These are phyloP conservation scores for Cheilosia urbana DNA, from an alignment of 2,888 invertebrate genomes.

Conservation along the genomic window DNA sequence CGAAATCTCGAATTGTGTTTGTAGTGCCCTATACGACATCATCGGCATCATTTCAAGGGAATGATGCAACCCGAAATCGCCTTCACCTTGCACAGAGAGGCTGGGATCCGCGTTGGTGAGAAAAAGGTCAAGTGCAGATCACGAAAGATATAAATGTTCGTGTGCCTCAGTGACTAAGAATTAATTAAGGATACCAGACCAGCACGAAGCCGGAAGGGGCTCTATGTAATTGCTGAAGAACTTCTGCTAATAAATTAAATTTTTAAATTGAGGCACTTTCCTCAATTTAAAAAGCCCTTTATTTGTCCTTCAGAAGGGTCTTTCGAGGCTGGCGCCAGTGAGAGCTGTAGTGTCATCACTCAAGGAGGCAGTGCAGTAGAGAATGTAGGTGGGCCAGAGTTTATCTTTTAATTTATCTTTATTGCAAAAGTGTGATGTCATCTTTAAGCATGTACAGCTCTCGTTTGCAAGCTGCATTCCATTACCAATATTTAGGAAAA, in stretches of 20 bases:
- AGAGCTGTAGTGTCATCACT: slow-evolving; percentile 25
- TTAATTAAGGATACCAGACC: slow-evolving; percentile 65
- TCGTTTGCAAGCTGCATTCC: slow-evolving; percentile 5
- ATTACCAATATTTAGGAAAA: slow-evolving; percentile 25
- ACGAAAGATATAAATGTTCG: slow-evolving; percentile 55
- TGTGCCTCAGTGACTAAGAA: slow-evolving; percentile 26
- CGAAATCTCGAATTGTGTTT: slow-evolving; percentile 59
- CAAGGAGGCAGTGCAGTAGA: slow-evolving; percentile 14
- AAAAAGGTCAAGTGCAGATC: slow-evolving; percentile 70
- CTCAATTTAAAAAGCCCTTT: neutral
- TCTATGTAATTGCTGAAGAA: slow-evolving; percentile 58
- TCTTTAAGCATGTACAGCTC: slow-evolving; percentile 9
- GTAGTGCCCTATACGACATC: slow-evolving; percentile 29
- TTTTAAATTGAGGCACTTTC: slow-evolving; percentile 23
- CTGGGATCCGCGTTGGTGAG: slow-evolving; percentile 12
- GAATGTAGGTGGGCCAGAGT: neutral
- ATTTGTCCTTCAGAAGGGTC: neutral
- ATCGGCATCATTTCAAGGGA: slow-evolving; percentile 41
- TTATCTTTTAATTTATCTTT: slow-evolving; percentile 59
- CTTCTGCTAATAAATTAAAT: slow-evolving; percentile 64
- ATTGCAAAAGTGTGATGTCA: slow-evolving; percentile 11
- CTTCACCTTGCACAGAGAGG: neutral
- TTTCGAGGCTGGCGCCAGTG: slow-evolving; percentile 39
- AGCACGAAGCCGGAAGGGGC: slow-evolving; percentile 53
- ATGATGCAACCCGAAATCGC: slow-evolving; percentile 31